phyloP scores from a whole-genome alignment of 30 jellyfish, hydroid and myxozoan genomes.

The Chrysaora quinquecirrha region DNA sequence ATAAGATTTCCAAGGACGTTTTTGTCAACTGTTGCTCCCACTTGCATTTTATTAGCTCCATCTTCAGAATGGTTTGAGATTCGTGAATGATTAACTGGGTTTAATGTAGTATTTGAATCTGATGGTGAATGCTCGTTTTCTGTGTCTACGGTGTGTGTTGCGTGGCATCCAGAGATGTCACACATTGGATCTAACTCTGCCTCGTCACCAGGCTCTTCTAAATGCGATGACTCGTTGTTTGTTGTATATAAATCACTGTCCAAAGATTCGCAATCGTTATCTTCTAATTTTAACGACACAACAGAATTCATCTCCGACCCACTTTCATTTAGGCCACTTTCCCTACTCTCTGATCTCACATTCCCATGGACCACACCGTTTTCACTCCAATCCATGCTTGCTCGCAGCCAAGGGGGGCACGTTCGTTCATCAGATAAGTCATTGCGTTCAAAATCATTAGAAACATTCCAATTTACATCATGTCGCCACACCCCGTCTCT shows the following conservation, averaged over 20 bases:
- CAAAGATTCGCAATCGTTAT: background rate
- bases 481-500: slow-evolving; percentile 27
- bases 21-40: slow-evolving; percentile 48
- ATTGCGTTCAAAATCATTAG: slow-evolving; percentile 17
- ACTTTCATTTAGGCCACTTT: background rate
- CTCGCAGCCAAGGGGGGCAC: slow-evolving; percentile 47
- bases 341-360: background rate
- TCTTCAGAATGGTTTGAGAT: background rate
- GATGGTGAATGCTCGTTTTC: background rate
- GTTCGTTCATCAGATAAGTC: slow-evolving; percentile 20
- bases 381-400: slow-evolving; percentile 38
- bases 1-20: slow-evolving; percentile 35
- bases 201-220: background rate
- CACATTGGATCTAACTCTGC: slow-evolving; percentile 3
- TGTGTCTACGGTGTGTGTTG: background rate
- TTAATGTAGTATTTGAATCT: background rate
- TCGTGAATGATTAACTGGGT: background rate
- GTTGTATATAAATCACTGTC: background rate
- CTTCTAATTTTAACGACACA: background rate
- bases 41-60: background rate
- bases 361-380: background rate
- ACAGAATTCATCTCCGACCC: background rate
- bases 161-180: background rate
- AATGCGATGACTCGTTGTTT: background rate
- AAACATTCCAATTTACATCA: slow-evolving; percentile 21